Percentiles rank a stretch among this genome's conserved stretches.
These are phyloP conservation scores for Piaya cayana DNA, from an alignment of 2,113 vertebrate species.

Conservation along the genomic window DNA sequence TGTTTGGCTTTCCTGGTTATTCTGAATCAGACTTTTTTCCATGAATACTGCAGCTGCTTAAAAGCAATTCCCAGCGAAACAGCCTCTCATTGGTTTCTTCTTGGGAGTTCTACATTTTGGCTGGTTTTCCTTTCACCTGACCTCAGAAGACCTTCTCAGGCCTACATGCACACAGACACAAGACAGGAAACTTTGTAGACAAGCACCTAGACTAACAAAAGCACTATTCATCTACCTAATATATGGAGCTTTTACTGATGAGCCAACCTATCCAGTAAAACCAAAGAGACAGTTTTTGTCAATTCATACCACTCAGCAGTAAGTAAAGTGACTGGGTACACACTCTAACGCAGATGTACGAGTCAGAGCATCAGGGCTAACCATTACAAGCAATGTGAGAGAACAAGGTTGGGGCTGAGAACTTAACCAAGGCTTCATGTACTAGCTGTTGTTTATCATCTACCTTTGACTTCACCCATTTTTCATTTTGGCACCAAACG, in stretches of 20 bases:
- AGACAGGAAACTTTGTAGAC: background rate
- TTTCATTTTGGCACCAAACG: background rate
- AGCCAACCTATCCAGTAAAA: conserved; percentile 14
- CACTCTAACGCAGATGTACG: background rate
- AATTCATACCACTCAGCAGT: background rate
- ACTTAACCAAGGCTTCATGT: background rate
- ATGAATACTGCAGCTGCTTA: background rate
- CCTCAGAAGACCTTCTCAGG: conserved; percentile 31
- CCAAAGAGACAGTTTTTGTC: background rate
- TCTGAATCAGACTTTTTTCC: background rate
- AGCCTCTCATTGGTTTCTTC: background rate
- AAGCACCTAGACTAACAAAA: background rate
- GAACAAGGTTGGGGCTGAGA: background rate
- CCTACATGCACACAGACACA: background rate
- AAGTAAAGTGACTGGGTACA: background rate
- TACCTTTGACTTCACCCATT: background rate
- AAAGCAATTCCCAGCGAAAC: background rate
- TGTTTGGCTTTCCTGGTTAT: background rate
- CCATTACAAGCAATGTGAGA: background rate
- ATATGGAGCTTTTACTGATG: conserved; percentile 8
- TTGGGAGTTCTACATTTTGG: background rate
- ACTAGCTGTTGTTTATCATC: background rate
- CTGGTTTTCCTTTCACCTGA: conserved; percentile 12
- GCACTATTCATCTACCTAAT: conserved; percentile 41
- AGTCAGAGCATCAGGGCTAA: background rate